phyloP scores from a whole-genome alignment of 2,797 vertebrate genomes.

The Molossus molossus region DNA sequence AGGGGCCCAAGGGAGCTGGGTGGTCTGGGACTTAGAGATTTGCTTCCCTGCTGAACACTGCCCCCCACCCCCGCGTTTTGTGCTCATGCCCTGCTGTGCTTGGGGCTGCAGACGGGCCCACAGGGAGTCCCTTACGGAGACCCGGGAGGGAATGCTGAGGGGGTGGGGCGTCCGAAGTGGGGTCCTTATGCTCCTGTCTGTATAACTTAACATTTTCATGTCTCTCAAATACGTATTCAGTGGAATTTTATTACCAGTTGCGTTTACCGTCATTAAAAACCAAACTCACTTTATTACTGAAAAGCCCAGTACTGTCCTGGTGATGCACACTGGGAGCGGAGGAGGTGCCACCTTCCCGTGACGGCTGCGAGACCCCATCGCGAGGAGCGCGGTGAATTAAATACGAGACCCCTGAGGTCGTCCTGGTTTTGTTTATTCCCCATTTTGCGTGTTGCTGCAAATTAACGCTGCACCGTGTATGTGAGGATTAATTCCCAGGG shows the following conservation, averaged over 20 bases:
- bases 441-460: rapidly evolving
- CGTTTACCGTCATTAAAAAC: neutral
- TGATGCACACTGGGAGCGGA: no score
- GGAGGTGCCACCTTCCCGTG: neutral
- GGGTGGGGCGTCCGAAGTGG: rapidly evolving
- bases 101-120: rapidly evolving
- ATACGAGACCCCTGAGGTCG: rapidly evolving
- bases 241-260: neutral
- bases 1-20: neutral
- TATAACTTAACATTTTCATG: rapidly evolving
- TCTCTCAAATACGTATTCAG: neutral
- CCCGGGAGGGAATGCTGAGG: neutral
- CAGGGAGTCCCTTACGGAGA: rapidly evolving
- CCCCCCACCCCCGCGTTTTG: no score
- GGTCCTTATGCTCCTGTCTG: rapidly evolving
- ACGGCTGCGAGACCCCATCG: rapidly evolving
- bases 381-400: neutral
- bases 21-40: neutral
- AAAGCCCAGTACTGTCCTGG: neutral
- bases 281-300: neutral
- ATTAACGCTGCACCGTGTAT: rapidly evolving
- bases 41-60: no score
- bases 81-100: rapidly evolving
- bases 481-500: neutral
- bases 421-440: rapidly evolving